Conservation (phyloP, 2,113 vertebrate species). For the Cebidichthys violaceus region DNA sequence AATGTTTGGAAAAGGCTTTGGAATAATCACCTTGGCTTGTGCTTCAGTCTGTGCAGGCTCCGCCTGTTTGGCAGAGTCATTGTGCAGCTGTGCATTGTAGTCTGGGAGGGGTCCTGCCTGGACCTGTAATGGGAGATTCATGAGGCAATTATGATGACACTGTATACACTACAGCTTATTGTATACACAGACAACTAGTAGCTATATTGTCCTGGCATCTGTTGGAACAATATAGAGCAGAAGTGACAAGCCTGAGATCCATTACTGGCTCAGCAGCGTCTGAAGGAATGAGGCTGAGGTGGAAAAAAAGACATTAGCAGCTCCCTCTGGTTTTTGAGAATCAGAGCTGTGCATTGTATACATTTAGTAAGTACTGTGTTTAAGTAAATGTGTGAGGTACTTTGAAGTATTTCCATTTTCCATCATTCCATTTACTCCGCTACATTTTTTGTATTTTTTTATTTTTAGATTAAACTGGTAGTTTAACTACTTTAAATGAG, state of each 20-base stretch:
- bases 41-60: slow-evolving; percentile 82
- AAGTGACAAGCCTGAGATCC: slow-evolving; percentile 23
- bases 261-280: slow-evolving; percentile 3
- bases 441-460: not conserved
- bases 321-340: not conserved
- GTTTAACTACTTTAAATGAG: not conserved
- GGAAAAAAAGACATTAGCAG: not conserved
- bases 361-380: not conserved
- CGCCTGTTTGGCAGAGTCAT: slow-evolving; percentile 78
- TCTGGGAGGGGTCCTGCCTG: slow-evolving; percentile 82
- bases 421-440: not conserved
- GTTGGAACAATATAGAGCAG: slow-evolving; percentile 33
- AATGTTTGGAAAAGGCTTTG: slow-evolving; percentile 5
- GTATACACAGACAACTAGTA: slow-evolving; percentile 41
- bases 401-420: not conserved
- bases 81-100: slow-evolving; percentile 80
- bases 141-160: slow-evolving; percentile 53
- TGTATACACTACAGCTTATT: slow-evolving; percentile 41
- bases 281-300: slow-evolving; percentile 16
- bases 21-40: slow-evolving; percentile 82
- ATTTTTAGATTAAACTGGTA: not conserved
- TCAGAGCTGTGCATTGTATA: not conserved
- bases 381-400: not conserved
- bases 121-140: slow-evolving; percentile 74
- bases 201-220: slow-evolving; percentile 29